phyloP scores from a whole-genome alignment of 2,113 vertebrate genomes.

The Rhinolophus sinicus region DNA sequence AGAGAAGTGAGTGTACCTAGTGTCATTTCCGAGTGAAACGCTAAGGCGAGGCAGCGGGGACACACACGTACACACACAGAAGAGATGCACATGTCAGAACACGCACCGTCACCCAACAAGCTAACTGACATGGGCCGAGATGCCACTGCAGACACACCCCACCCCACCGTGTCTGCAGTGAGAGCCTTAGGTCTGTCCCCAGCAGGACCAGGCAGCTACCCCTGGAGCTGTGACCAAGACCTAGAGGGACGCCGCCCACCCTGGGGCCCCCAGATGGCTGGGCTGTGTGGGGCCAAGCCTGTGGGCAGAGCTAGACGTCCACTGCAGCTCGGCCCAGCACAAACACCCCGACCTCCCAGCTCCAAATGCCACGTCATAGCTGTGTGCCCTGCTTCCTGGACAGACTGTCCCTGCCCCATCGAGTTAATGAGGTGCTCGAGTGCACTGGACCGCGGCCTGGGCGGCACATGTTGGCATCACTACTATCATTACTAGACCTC shows the following conservation, averaged over 20 bases:
- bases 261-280: background rate
- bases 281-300: background rate
- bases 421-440: fast-evolving
- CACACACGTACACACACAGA: conserved; percentile 85
- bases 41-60: conserved; percentile 90
- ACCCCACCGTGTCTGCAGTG: fast-evolving
- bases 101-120: background rate
- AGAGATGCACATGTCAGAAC: conserved; percentile 87
- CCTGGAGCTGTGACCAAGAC: background rate
- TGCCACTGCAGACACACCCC: background rate
- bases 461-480: fast-evolving
- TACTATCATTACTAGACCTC: fast-evolving
- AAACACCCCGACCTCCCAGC: fast-evolving
- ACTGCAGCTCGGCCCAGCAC: fast-evolving
- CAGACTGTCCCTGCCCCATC: fast-evolving
- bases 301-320: background rate
- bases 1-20: conserved; percentile 91
- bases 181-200: background rate
- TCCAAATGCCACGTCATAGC: fast-evolving
- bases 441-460: fast-evolving
- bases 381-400: too few relatives aligned
- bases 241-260: background rate
- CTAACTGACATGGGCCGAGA: background rate
- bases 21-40: conserved; percentile 92
- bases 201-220: background rate